These are phyloP conservation scores for Chaetops frenatus DNA, from an alignment of 2,113 vertebrate species.

Conservation along the genomic window DNA sequence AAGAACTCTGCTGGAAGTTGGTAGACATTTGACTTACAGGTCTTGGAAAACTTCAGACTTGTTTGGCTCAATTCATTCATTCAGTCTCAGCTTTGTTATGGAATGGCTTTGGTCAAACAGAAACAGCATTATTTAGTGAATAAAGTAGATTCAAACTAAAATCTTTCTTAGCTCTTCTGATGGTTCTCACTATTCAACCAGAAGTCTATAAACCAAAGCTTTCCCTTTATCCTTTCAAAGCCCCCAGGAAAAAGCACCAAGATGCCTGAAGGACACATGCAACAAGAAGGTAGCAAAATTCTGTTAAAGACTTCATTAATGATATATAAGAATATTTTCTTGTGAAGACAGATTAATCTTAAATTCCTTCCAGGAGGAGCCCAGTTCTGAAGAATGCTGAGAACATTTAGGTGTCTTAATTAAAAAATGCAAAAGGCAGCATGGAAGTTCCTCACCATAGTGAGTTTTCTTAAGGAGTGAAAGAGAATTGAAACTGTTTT, in stretches of 20 bases:
- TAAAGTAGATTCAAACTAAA: not conserved
- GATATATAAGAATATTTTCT: not conserved
- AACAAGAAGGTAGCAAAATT: not conserved
- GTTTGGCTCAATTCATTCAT: not conserved
- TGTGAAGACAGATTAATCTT: not conserved
- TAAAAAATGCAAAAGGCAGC: not conserved
- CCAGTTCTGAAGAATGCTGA: not conserved
- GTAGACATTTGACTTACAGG: not conserved
- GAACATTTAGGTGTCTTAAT: not conserved
- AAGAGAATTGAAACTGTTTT: conserved; percentile 31
- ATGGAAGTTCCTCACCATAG: not conserved
- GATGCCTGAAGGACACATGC: not conserved
- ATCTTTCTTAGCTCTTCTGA: not conserved
- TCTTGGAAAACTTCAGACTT: not conserved
- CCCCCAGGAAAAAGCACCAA: not conserved
- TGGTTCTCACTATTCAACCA: not conserved
- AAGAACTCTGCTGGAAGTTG: not conserved
- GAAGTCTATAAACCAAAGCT: not conserved
- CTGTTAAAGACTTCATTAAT: not conserved
- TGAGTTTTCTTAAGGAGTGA: not conserved
- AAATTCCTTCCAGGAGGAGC: not conserved
- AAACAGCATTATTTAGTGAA: not conserved
- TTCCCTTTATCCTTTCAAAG: not conserved
- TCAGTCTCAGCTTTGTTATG: not conserved
- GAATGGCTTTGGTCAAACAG: not conserved